phyloP scores from a whole-genome alignment of 2,113 vertebrate genomes.

The Haliaeetus leucogaster region DNA sequence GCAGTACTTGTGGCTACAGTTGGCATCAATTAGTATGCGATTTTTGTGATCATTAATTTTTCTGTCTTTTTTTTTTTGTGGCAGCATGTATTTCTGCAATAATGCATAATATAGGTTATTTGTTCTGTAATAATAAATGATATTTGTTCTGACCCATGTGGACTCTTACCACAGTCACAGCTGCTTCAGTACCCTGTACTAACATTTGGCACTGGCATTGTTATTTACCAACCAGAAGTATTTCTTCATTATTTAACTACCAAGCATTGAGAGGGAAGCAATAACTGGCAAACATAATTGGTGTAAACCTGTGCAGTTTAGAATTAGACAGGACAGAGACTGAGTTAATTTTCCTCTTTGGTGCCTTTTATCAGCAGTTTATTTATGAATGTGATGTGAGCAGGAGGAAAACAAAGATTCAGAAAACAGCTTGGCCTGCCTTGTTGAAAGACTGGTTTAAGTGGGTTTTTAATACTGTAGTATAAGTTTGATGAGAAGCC shows the following conservation, averaged over 20 bases:
- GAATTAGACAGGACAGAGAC: conserved; percentile 20
- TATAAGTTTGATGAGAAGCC: neutral
- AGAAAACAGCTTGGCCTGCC: neutral
- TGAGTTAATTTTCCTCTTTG: conserved; percentile 22
- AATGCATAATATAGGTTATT: neutral
- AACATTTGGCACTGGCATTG: conserved; percentile 67
- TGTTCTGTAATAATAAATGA: neutral
- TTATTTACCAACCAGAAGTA: conserved; percentile 66
- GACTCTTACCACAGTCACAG: conserved; percentile 45
- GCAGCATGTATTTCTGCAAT: neutral
- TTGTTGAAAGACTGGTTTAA: neutral
- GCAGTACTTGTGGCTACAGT: neutral
- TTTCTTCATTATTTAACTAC: conserved; percentile 67
- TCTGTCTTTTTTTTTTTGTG: neutral
- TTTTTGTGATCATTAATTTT: neutral
- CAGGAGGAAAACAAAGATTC: neutral
- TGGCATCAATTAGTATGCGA: neutral
- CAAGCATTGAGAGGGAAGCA: conserved; percentile 9
- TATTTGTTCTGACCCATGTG: neutral
- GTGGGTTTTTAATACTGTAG: neutral
- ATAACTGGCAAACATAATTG: conserved; percentile 38
- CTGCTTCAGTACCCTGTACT: conserved; percentile 67
- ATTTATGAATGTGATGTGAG: neutral
- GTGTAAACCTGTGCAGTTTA: neutral
- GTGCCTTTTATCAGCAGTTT: conserved; percentile 28